Percentiles rank a stretch among this genome's conserved stretches.
Evolutionary conservation across 92 coral and sea anemone genomes (phyloP).

Genomic region (Palythoa heliodiscus): DNA sequence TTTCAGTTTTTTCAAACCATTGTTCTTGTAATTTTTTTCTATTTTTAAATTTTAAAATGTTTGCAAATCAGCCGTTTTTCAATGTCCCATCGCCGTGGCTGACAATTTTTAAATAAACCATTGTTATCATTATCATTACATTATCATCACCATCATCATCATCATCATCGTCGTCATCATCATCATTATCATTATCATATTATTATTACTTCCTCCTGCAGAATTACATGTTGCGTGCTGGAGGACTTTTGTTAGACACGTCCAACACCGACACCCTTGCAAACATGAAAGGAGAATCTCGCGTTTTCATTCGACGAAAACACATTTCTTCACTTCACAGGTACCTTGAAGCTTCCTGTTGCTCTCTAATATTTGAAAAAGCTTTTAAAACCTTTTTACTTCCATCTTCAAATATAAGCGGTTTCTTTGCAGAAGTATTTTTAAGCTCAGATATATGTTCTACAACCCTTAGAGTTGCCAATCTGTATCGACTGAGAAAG

Average conservation of each 20-base stretch:
- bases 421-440: neutral
- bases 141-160: too few species aligned
- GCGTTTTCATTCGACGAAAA: constrained; percentile 71
- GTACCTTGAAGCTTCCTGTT: constrained; percentile 26
- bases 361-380: neutral
- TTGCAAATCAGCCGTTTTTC: too few species aligned
- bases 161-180: too few species aligned
- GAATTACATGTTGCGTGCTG: constrained; percentile 78
- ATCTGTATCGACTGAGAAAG: constrained; percentile 67
- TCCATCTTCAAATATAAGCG: neutral
- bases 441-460: neutral
- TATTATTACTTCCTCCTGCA: neutral
- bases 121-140: too few species aligned
- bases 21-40: too few species aligned
- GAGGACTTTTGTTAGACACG: constrained; percentile 63
- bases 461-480: constrained; percentile 54
- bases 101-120: too few species aligned
- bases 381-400: neutral
- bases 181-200: too few species aligned
- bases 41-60: too few species aligned
- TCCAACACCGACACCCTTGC: constrained; percentile 43
- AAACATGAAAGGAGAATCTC: constrained; percentile 50
- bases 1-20: too few species aligned
- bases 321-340: constrained; percentile 75
- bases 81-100: too few species aligned